A percentile compares a stretch with the other conserved stretches of the same genome.
Conservation (phyloP, 2,113 vertebrate species). For the Gnathonemus echidnorhynchus region DNA sequence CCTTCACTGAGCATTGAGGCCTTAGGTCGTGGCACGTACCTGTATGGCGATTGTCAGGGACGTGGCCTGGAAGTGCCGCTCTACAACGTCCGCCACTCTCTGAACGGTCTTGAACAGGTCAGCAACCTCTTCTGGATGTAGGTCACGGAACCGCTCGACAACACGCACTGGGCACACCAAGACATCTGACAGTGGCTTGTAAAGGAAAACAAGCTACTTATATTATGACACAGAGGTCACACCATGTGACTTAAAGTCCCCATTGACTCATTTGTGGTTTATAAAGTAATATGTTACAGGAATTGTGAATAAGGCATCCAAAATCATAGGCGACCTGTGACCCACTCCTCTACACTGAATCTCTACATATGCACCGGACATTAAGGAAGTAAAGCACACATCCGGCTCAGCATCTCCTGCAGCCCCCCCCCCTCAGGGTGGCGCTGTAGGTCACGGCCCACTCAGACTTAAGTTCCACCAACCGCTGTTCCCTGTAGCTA, state of each 20-base stretch:
- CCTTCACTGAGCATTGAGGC: background rate
- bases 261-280: background rate
- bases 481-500: background rate
- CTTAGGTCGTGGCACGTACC: slow-evolving; percentile 44
- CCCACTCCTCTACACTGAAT: background rate
- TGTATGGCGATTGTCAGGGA: slow-evolving; percentile 82
- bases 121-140: slow-evolving; percentile 70
- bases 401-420: background rate
- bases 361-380: background rate
- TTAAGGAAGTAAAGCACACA: background rate
- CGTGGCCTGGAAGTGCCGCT: slow-evolving; percentile 74
- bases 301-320: background rate
- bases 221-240: background rate
- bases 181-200: slow-evolving; percentile 67
- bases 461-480: background rate
- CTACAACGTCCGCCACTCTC: slow-evolving; percentile 69
- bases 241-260: background rate
- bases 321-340: background rate
- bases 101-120: slow-evolving; percentile 74
- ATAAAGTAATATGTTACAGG: background rate
- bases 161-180: slow-evolving; percentile 77
- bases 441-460: background rate
- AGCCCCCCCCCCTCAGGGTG: background rate
- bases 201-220: slow-evolving; percentile 47
- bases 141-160: slow-evolving; percentile 76